Evolutionary conservation across 2,797 vertebrate species (phyloP).

Genomic region (Paratrypauchen microcephalus): DNA sequence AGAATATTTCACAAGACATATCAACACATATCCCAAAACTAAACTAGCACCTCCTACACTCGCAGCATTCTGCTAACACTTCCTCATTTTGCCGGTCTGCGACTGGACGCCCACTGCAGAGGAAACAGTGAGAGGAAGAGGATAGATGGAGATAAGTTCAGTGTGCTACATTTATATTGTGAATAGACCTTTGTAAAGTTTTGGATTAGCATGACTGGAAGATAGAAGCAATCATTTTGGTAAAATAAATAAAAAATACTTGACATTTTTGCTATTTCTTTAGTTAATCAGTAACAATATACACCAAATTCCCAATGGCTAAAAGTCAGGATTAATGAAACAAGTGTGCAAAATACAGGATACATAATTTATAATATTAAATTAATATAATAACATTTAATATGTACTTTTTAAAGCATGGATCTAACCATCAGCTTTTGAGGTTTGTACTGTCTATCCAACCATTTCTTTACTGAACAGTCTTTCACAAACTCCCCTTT

Average conservation of each 20-base stretch:
- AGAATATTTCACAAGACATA: neutral
- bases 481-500: neutral
- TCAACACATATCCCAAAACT: neutral
- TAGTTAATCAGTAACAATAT: no score
- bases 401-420: neutral
- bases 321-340: no score
- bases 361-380: no score
- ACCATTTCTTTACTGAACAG: no score
- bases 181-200: neutral
- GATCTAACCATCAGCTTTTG: no score
- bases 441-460: no score
- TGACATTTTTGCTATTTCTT: no score
- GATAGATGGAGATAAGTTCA: neutral
- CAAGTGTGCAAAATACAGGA: no score
- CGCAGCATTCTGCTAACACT: neutral
- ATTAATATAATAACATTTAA: no score
- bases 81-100: neutral
- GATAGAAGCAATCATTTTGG: neutral
- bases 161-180: neutral
- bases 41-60: conserved; percentile 7
- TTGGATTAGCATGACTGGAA: neutral
- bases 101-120: conserved; percentile 3
- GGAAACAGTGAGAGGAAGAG: conserved; percentile 12
- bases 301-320: no score
- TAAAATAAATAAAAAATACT: neutral